phyloP scores from a whole-genome alignment of 2,797 vertebrate species.

The Dendrocincla fuliginosa region DNA sequence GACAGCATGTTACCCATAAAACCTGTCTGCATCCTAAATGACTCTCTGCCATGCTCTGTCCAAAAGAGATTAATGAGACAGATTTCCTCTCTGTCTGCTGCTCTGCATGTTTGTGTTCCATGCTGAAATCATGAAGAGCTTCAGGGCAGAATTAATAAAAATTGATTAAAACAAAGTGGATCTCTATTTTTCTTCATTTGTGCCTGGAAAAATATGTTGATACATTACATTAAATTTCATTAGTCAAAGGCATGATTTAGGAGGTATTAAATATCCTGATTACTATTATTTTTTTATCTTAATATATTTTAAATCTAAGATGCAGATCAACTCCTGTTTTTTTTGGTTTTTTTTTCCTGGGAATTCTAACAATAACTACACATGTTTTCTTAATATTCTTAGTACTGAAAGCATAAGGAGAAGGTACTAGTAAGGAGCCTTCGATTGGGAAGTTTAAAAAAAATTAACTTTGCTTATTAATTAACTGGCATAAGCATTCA shows the following conservation, averaged over 20 bases:
- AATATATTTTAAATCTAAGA: background rate
- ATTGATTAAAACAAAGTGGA: conserved; percentile 39
- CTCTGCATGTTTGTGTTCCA: conserved; percentile 15
- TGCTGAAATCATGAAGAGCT: conserved; percentile 13
- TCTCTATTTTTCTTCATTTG: conserved; percentile 27
- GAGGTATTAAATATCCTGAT: background rate
- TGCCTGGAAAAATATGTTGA: background rate
- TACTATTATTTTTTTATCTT: background rate
- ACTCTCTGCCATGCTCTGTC: background rate
- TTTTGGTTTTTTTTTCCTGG: background rate
- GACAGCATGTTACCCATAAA: background rate
- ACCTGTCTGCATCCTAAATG: background rate
- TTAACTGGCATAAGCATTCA: background rate
- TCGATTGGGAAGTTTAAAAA: background rate
- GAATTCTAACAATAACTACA: background rate
- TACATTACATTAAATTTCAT: background rate
- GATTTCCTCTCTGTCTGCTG: conserved; percentile 11
- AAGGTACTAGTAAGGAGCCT: background rate
- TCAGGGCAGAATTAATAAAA: conserved; percentile 50
- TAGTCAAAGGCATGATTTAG: background rate
- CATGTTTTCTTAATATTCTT: background rate
- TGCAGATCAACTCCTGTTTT: background rate
- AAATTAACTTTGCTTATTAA: background rate
- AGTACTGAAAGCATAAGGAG: background rate
- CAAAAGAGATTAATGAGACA: conserved; percentile 19